These are phyloP conservation scores for Phoenicopterus ruber DNA, from an alignment of 2,113 vertebrate genomes.

Conservation along the genomic window DNA sequence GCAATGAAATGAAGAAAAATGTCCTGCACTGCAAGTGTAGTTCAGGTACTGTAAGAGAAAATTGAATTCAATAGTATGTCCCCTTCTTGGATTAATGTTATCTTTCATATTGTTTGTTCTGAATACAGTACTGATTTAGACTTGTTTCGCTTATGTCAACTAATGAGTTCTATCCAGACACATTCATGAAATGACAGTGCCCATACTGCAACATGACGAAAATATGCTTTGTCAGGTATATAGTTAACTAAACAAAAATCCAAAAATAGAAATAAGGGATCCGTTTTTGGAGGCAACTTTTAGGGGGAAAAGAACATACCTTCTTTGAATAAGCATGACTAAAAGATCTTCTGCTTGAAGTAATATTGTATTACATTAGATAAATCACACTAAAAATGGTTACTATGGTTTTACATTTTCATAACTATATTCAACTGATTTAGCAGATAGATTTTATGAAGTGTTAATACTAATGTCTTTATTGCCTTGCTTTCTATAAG, in stretches of 20 bases:
- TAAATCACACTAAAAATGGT: background rate
- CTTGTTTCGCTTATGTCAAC: background rate
- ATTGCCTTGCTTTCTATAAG: background rate
- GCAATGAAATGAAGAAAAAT: background rate
- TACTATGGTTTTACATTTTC: background rate
- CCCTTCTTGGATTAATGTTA: background rate
- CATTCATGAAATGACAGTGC: background rate
- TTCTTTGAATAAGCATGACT: background rate
- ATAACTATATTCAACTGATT: background rate
- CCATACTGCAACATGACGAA: background rate
- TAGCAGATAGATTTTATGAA: background rate
- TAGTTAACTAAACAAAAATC: background rate
- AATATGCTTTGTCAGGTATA: background rate
- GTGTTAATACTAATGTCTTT: background rate
- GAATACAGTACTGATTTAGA: background rate
- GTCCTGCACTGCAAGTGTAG: background rate
- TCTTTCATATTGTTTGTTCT: background rate
- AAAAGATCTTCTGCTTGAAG: background rate
- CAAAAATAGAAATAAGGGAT: background rate
- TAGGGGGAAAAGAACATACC: background rate
- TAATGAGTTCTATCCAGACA: background rate
- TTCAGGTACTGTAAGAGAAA: background rate
- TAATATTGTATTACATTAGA: background rate
- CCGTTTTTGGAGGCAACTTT: background rate
- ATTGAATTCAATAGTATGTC: background rate